A percentile compares a stretch with the other conserved stretches of the same genome.
Conservation (phyloP, 2,797 vertebrate genomes). For the Sparus aurata region DNA sequence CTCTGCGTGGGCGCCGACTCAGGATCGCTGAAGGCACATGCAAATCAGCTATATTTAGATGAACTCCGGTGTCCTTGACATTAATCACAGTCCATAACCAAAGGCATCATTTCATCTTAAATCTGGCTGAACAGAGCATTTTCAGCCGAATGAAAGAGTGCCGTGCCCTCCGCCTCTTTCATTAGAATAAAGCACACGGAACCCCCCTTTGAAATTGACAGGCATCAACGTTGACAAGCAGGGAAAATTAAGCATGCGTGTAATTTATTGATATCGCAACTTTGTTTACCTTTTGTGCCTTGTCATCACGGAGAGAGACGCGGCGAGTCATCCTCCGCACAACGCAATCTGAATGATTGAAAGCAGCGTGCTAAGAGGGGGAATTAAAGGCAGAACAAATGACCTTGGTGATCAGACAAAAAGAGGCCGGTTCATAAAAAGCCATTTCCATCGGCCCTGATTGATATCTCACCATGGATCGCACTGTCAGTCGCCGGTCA, state of each 20-base stretch:
- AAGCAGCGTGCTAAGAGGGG: slow-evolving; percentile 57
- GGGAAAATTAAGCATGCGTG: slow-evolving; percentile 75
- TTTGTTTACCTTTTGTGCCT: slow-evolving; percentile 55
- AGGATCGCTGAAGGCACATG: slow-evolving; percentile 58
- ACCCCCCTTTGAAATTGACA: slow-evolving; percentile 73
- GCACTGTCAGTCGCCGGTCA: slow-evolving; percentile 78
- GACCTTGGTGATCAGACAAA: slow-evolving; percentile 65
- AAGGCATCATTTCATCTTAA: slow-evolving; percentile 83
- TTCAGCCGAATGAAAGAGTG: slow-evolving; percentile 77
- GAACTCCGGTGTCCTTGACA: slow-evolving; percentile 81
- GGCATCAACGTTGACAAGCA: slow-evolving; percentile 72
- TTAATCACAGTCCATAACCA: slow-evolving; percentile 79
- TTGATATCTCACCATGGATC: slow-evolving; percentile 83
- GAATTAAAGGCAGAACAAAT: slow-evolving; percentile 76
- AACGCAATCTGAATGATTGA: slow-evolving; percentile 76
- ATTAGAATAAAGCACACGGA: slow-evolving; percentile 79
- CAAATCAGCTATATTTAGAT: slow-evolving; percentile 77
- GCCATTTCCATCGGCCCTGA: slow-evolving; percentile 73
- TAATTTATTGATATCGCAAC: slow-evolving; percentile 79
- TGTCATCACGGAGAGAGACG: slow-evolving; percentile 48
- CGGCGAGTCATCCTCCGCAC: slow-evolving; percentile 36
- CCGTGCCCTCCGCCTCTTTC: slow-evolving; percentile 70
- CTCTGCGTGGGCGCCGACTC: slow-evolving; percentile 55
- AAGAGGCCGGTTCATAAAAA: slow-evolving; percentile 70
- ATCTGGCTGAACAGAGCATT: slow-evolving; percentile 76